Base-by-base conservation (phyloP, 2,888 invertebrate genomes). In the Plutella xylostella region DNA sequence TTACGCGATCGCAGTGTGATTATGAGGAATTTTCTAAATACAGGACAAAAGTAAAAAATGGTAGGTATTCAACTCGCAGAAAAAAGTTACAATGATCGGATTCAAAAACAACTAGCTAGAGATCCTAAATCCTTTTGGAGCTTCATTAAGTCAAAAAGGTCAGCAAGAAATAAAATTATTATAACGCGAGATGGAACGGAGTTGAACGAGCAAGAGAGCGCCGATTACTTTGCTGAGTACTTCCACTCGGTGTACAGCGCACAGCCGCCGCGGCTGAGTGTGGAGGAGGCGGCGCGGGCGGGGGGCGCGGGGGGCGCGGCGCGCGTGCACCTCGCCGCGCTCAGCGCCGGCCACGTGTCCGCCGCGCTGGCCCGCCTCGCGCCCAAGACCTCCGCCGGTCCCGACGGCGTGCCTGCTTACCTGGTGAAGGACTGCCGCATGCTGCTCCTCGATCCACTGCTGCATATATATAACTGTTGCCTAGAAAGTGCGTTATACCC, bases 51-150 rank as follows among this genome's bases (percentile, higher is more conserved):
- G 35, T 43, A 12, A 48, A 45, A 19, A 33, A 7, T 2, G 39
- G 34, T 19, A 48, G 41, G 11, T 9, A 7, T 1, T n/a, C 22
- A 5, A 33, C 48, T 7, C 28, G 49, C 51, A 2, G 33, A 48
- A 4, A 30, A 41, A 15, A 11, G 12, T 2, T 46, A 42, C 21
- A 22, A 7, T n/a, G 37, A 25, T 14, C 30, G 42, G 9, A 18
- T 46, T 4, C 30, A 42, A 22, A 42, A 33, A 3, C 21, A 46
- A 12, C 18, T 48, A 3, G 31, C 21, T 1, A 15, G 3, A 18
- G 45, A 49, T 7, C 47, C 49, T 20, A 47, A 45, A 20, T 15
- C 35, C 14, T 49, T 49, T 28, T 49, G 49, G 47, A 9, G 4
- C 1, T 49, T 25, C 22, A 40, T 49, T 4, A 49, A 25, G 21